Conservation (phyloP, 2,888 invertebrate species). For the Cylindroiulus punctatus region DNA sequence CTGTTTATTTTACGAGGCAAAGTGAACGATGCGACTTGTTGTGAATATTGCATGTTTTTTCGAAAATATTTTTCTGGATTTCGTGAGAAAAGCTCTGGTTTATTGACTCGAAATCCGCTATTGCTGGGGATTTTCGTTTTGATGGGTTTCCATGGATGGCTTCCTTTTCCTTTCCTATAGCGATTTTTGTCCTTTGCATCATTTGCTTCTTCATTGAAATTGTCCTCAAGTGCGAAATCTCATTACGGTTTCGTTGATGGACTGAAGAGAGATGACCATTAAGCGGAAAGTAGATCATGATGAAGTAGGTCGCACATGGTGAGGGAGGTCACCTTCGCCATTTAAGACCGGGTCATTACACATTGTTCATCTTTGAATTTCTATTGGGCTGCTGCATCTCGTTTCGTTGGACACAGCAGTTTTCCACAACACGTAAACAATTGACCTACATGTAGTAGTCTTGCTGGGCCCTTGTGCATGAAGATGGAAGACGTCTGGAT, state of each 20-base stretch:
- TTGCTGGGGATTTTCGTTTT: neutral
- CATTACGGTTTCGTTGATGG: conserved; percentile 34
- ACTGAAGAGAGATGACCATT: conserved; percentile 23
- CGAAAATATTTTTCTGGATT: neutral
- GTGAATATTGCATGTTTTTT: conserved; percentile 13
- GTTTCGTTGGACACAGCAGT: neutral
- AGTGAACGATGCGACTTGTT: no score
- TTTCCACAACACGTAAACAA: neutral
- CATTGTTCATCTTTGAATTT: neutral
- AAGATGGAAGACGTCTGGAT: no score
- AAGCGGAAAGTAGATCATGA: conserved; percentile 34
- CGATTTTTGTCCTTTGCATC: conserved; percentile 7
- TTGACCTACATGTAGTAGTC: neutral
- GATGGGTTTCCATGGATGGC: neutral
- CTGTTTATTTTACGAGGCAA: no score
- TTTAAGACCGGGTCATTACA: neutral
- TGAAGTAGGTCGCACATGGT: neutral
- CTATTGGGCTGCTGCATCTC: neutral
- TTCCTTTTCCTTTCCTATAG: neutral
- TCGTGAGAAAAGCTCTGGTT: neutral
- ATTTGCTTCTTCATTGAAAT: conserved; percentile 17
- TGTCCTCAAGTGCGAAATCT: conserved; percentile 34
- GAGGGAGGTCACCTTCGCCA: neutral
- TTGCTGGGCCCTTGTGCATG: neutral
- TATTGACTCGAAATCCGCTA: neutral